These are phyloP conservation scores for Calliopum simillimum DNA, from an alignment of 2,888 invertebrate genomes.

Conservation along the genomic window DNA sequence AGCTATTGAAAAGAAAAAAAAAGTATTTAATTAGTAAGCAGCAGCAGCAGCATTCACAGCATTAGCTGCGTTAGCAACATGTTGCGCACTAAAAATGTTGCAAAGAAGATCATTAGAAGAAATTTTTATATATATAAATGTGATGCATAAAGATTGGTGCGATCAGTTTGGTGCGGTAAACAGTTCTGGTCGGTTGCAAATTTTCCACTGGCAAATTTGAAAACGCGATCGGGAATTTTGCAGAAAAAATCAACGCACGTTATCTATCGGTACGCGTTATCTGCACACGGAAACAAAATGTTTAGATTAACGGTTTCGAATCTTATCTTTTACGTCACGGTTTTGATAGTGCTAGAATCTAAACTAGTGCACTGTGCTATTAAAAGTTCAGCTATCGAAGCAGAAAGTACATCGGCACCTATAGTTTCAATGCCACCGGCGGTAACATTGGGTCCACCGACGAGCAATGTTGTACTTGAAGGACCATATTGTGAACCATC, in stretches of 20 bases:
- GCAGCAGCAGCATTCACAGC: neutral
- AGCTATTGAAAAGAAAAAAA: no score
- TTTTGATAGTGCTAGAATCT: neutral
- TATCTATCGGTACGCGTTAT: no score
- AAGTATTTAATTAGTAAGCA: neutral
- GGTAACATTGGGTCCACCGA: neutral
- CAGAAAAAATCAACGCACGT: neutral
- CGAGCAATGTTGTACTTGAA: constrained; percentile 11
- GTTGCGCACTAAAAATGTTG: constrained; percentile 3
- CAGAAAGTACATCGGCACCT: neutral
- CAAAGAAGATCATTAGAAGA: neutral
- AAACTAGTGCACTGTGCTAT: neutral
- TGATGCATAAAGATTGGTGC: constrained; percentile 8
- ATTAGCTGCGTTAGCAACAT: constrained; percentile 7
- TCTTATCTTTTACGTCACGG: no score
- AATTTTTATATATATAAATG: neutral
- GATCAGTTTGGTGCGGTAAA: constrained; percentile 31
- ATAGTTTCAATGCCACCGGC: neutral
- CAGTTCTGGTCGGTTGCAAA: constrained; percentile 27
- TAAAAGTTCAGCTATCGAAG: neutral
- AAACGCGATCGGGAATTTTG: neutral
- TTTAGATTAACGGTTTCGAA: no score
- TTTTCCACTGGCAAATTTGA: neutral
- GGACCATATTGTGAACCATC: constrained; percentile 55
- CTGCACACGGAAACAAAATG: no score